phyloP scores from a whole-genome alignment of 2,113 vertebrate species.

The Hippocampus barbouri region DNA sequence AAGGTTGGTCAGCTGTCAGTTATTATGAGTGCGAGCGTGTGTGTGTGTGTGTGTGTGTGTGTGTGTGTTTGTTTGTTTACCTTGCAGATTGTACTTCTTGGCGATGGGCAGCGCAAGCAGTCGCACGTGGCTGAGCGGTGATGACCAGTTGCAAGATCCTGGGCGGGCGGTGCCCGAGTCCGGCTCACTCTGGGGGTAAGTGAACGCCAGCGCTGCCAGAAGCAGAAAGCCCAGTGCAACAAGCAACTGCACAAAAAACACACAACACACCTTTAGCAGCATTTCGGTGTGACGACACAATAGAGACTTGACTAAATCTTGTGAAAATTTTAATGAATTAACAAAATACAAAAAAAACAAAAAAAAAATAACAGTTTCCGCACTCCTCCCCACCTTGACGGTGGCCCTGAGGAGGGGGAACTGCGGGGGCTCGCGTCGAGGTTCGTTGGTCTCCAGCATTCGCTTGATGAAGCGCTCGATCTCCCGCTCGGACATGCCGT shows the following conservation, averaged over 20 bases:
- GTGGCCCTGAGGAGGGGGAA: constrained; percentile 79
- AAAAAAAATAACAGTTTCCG: background rate
- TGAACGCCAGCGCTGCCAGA: constrained; percentile 79
- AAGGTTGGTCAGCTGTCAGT: background rate
- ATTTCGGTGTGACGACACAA: no score
- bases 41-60: no score
- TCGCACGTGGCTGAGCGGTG: constrained; percentile 82
- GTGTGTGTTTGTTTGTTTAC: constrained; percentile 36
- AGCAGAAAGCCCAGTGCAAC: constrained; percentile 80
- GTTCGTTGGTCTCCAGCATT: constrained; percentile 90
- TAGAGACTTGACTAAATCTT: no score
- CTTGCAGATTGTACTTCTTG: constrained; percentile 91
- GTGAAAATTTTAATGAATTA: no score
- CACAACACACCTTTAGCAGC: constrained; percentile 5
- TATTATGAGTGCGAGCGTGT: background rate
- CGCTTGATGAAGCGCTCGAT: constrained; percentile 94
- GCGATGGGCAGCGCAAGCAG: constrained; percentile 89
- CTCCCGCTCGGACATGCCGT: constrained; percentile 92
- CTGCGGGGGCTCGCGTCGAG: constrained; percentile 79
- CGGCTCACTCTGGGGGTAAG: constrained; percentile 77
- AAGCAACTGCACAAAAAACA: constrained; percentile 70
- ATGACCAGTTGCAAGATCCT: constrained; percentile 80
- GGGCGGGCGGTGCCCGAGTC: constrained; percentile 74
- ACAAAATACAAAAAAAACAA: no score
- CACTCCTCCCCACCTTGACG: constrained; percentile 74